Evolutionary conservation across 1,140 invertebrate species (phyloP).

Genomic region (Ruditapes philippinarum): DNA sequence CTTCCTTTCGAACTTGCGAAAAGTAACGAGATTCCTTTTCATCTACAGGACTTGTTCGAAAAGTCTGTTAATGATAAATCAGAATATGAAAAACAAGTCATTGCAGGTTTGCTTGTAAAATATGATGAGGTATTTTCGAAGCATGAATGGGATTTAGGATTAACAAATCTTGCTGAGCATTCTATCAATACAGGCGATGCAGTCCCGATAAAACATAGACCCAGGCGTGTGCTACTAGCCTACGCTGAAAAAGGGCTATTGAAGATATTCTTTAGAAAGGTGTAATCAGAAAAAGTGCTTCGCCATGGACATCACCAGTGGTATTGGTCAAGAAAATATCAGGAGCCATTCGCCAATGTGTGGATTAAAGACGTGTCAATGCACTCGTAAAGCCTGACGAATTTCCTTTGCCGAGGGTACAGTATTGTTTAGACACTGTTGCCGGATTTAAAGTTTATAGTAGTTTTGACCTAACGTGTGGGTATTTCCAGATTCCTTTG

Average conservation of each 20-base stretch:
- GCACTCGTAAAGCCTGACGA: not conserved
- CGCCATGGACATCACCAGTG: too few species aligned
- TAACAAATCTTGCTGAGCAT: too few species aligned
- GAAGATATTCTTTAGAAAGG: constrained; percentile 32
- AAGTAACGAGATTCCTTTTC: too few species aligned
- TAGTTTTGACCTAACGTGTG: too few species aligned
- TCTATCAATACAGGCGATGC: too few species aligned
- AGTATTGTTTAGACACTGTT: constrained; percentile 53
- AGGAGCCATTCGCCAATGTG: constrained; percentile 6
- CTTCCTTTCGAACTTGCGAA: too few species aligned
- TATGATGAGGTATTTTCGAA: constrained; percentile 10
- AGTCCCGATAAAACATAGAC: constrained; percentile 14
- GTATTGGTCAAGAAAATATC: constrained; percentile 40
- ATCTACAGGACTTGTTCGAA: too few species aligned
- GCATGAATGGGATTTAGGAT: constrained; percentile 46
- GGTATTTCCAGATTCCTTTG: too few species aligned
- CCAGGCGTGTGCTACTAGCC: not conserved
- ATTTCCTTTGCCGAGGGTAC: too few species aligned
- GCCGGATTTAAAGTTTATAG: constrained; percentile 28
- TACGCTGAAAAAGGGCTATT: constrained; percentile 4
- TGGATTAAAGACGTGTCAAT: constrained; percentile 36
- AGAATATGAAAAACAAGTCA: not conserved
- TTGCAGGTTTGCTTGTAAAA: constrained; percentile 4
- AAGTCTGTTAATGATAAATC: not conserved
- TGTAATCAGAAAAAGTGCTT: constrained; percentile 22